Evolutionary conservation across 2,113 vertebrate species (phyloP).

Genomic region (Pimephales promelas): DNA sequence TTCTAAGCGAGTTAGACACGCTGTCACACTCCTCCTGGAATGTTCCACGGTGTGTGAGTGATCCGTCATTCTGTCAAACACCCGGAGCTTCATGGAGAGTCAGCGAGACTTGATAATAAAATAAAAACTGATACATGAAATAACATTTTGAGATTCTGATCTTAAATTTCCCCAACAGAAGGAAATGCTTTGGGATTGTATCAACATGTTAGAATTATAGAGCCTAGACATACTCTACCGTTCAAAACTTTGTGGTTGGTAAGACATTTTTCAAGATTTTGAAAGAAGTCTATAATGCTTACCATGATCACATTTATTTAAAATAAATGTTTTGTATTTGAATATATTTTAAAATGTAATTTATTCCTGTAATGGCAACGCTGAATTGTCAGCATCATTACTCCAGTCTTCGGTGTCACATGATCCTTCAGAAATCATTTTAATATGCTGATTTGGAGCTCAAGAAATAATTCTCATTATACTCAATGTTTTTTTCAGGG

Average conservation of each 20-base stretch:
- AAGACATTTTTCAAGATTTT: neutral
- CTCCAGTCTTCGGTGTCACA: neutral
- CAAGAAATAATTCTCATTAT: too few species aligned
- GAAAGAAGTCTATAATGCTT: neutral
- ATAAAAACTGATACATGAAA: slow-evolving; percentile 29
- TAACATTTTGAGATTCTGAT: slow-evolving; percentile 26
- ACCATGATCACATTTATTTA: neutral
- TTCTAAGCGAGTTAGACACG: slow-evolving; percentile 8
- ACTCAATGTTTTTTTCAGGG: too few species aligned
- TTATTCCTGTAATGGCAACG: neutral
- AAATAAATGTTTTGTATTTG: neutral
- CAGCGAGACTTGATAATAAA: slow-evolving; percentile 20
- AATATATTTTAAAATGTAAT: neutral
- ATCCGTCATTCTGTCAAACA: slow-evolving; percentile 23
- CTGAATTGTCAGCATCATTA: neutral
- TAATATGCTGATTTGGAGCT: too few species aligned
- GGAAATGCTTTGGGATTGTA: slow-evolving; percentile 10
- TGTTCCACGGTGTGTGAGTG: neutral
- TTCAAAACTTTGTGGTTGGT: neutral
- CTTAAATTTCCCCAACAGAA: neutral
- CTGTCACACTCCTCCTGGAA: slow-evolving; percentile 22
- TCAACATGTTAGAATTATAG: slow-evolving; percentile 17
- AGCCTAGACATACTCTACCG: neutral
- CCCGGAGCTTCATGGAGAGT: neutral
- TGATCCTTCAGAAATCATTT: neutral